Evolutionary conservation across 2,888 invertebrate genomes (phyloP).

Genomic region (Apoda limacodes): DNA sequence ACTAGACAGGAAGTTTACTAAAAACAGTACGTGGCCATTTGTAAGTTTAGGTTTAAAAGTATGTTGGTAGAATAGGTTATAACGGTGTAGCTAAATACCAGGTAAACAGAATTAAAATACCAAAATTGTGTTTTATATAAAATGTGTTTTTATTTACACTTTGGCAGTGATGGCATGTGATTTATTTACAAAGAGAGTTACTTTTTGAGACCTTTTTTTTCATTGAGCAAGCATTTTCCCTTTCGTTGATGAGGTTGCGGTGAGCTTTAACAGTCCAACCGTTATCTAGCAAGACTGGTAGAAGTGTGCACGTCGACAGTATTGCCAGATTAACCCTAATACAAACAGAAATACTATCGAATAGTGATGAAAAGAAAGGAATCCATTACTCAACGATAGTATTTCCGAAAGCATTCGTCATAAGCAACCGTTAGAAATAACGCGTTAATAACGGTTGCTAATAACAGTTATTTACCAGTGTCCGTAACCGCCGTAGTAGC

Average conservation of each 20-base stretch:
- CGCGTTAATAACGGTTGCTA: slow-evolving; percentile 11
- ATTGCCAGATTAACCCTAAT: slow-evolving; percentile 19
- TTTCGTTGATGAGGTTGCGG: slow-evolving; percentile 27
- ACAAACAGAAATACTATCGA: neutral
- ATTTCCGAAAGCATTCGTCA: slow-evolving; percentile 4
- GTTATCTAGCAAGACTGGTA: slow-evolving; percentile 24
- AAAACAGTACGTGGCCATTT: too few species aligned
- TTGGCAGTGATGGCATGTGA: slow-evolving; percentile 66
- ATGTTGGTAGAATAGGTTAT: too few species aligned
- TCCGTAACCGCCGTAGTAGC: slow-evolving; percentile 22
- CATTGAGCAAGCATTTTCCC: slow-evolving; percentile 41
- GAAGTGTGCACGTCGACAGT: slow-evolving; percentile 11
- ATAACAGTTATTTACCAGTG: slow-evolving; percentile 38
- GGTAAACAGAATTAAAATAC: too few species aligned
- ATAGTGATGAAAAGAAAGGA: neutral
- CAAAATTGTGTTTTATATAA: too few species aligned
- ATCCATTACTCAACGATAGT: neutral
- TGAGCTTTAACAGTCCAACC: slow-evolving; percentile 25
- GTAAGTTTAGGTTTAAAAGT: too few species aligned
- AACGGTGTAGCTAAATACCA: too few species aligned
- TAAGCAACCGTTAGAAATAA: slow-evolving; percentile 11
- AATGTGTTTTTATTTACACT: slow-evolving; percentile 65
- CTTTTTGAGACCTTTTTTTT: slow-evolving; percentile 53
- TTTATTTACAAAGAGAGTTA: slow-evolving; percentile 68
- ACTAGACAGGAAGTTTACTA: too few species aligned